These are phyloP conservation scores for Asbolus verrucosus DNA, from an alignment of 1,140 invertebrate genomes.

Conservation along the genomic window DNA sequence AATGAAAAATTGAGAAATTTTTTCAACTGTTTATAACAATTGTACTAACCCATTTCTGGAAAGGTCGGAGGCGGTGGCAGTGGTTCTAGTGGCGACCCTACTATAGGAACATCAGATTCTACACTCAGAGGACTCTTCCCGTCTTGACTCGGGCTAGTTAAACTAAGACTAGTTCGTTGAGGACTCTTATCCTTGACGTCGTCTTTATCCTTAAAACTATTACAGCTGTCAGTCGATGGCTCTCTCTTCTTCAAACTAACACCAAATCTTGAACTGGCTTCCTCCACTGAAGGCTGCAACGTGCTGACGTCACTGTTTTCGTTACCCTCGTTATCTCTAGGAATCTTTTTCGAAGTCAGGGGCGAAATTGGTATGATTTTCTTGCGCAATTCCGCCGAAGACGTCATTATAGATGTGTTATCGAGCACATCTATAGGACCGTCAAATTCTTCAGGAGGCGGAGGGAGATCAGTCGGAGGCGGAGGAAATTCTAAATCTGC, in stretches of 20 bases:
- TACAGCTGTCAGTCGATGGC: conserved; percentile 72
- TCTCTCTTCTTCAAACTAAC: conserved; percentile 78
- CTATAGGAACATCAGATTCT: conserved; percentile 63
- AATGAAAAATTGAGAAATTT: conserved; percentile 20
- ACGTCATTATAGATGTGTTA: conserved; percentile 58
- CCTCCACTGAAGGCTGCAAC: conserved; percentile 75
- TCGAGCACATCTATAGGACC: conserved; percentile 60
- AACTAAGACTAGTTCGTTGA: conserved; percentile 62
- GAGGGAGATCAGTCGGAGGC: conserved; percentile 82
- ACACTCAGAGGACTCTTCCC: conserved; percentile 64
- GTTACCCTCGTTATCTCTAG: conserved; percentile 53
- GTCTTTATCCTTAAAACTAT: conserved; percentile 64
- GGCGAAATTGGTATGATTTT: conserved; percentile 65
- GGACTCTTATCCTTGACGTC: conserved; percentile 62
- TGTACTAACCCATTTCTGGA: conserved; percentile 57
- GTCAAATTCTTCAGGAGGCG: conserved; percentile 76
- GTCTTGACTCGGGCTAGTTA: conserved; percentile 65
- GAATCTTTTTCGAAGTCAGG: conserved; percentile 58
- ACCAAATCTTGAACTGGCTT: conserved; percentile 77
- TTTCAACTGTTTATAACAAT: not conserved
- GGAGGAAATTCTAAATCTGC: conserved; percentile 89
- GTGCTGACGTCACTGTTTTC: conserved; percentile 72
- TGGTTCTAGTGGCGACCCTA: conserved; percentile 61
- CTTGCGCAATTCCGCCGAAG: conserved; percentile 65
- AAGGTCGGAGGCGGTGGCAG: conserved; percentile 62